Evolutionary conservation across 2,113 vertebrate species (phyloP), one percentile per base, ranked within the genome.

Genomic region (Phaetusa simplex): DNA sequence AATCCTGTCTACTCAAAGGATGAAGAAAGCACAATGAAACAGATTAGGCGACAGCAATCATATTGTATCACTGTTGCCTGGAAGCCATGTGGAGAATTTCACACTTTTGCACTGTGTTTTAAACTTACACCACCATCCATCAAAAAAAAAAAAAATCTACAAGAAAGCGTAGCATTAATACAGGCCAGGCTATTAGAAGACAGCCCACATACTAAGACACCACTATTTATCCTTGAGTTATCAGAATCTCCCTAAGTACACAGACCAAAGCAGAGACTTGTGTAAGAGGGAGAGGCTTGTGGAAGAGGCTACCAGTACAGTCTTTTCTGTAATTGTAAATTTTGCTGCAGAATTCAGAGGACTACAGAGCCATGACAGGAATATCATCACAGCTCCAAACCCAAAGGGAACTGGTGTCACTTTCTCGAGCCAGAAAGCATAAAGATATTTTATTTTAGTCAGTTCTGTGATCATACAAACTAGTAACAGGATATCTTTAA

Each of bases 1-100:
- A 95, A 97, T 94, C 93, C 91, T 73, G 53, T 77, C 95, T 85
- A 79, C 84, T 92, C 84, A 87, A 95, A 97, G 73, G 95, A 87
- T 89, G 94, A 97, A 91, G 89, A 96, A 94, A 96, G 86, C 66
- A 93, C 86, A 86, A 77, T 66, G 64, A 95, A 72, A 70, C 47
- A 91, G 93, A 94, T 89, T 85, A 97, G 70, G 70, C 1, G 13
- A 87, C 62, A 87, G 84, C 86, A 94, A 97, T 94, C 71, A 90
- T 53, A 87, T 36, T 52, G n/a, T 90, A 69, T 62, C 86, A 59
- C 40, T 42, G 70, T 43, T 91, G 89, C 56, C 88, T 87, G 70
- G 85, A 94, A 82, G 69, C 70, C 90, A 58, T 11, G 82, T 6
- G 53, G 92, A 94, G 85, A 91, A 86, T 76, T 82, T 92, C 85